These are phyloP conservation scores for Oreotrochilus melanogaster DNA, from an alignment of 2,113 vertebrate genomes.

Conservation along the genomic window DNA sequence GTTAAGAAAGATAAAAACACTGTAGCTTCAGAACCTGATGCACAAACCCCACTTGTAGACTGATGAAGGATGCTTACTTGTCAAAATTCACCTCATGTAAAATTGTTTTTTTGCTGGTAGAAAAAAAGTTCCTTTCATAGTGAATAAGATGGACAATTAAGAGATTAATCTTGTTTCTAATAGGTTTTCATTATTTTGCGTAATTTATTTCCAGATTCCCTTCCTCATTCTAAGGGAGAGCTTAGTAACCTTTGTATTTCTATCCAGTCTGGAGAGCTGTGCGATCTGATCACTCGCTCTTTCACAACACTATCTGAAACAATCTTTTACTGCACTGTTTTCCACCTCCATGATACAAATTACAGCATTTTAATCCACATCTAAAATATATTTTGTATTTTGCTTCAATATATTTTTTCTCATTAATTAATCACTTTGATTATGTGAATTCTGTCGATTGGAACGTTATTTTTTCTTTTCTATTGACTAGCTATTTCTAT, in stretches of 20 bases:
- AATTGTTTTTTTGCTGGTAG: background rate
- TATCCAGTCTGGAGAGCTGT: background rate
- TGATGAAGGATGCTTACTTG: background rate
- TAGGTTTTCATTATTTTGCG: background rate
- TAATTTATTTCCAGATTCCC: background rate
- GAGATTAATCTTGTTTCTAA: background rate
- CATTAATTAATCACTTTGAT: background rate
- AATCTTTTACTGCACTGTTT: background rate
- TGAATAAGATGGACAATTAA: background rate
- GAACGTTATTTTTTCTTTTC: background rate
- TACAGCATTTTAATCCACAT: background rate
- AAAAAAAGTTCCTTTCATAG: background rate
- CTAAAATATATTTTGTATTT: background rate
- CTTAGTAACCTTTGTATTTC: background rate
- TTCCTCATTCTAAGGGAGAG: background rate
- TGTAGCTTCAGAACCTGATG: background rate
- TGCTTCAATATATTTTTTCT: background rate
- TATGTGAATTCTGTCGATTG: background rate
- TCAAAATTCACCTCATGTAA: background rate
- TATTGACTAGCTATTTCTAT: background rate
- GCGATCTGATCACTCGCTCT: background rate
- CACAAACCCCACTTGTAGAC: background rate
- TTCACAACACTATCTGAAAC: background rate
- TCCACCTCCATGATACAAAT: background rate
- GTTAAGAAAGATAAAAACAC: background rate